Percentiles rank a stretch among this genome's conserved stretches.
Evolutionary conservation across 1,140 invertebrate genomes (phyloP).

Genomic region (Trachelipus rathkii): DNA sequence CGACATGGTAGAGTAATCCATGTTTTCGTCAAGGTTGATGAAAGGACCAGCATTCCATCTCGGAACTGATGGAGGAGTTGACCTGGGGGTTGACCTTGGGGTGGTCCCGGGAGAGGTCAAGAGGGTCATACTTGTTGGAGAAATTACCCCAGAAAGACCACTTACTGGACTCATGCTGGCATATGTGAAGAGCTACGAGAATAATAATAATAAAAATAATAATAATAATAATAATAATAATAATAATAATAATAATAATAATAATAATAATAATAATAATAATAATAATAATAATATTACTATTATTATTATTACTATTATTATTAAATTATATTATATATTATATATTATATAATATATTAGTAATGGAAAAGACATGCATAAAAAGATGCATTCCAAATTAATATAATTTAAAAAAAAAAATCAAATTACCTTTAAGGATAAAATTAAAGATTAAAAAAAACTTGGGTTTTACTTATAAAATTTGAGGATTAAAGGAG

Average conservation of each 20-base stretch:
- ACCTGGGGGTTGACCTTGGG: slow-evolving; percentile 61
- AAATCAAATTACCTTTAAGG: too few relatives aligned
- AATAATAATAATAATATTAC: not conserved
- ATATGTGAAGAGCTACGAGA: slow-evolving; percentile 79
- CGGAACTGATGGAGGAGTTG: slow-evolving; percentile 60
- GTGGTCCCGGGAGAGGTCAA: slow-evolving; percentile 75
- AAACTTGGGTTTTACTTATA: too few relatives aligned
- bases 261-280: not conserved
- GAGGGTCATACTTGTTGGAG: slow-evolving; percentile 80
- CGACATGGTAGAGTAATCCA: slow-evolving; percentile 83
- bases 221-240: slow-evolving; percentile 10
- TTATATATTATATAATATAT: too few relatives aligned
- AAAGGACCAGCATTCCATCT: slow-evolving; percentile 74
- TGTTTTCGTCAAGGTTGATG: slow-evolving; percentile 76
- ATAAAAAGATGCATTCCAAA: too few relatives aligned
- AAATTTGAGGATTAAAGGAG: too few relatives aligned
- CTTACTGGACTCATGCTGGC: slow-evolving; percentile 67
- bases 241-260: slow-evolving; percentile 3
- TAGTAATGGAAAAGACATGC: not conserved
- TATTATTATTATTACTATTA: too few relatives aligned
- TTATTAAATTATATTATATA: too few relatives aligned
- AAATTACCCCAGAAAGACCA: slow-evolving; percentile 73
- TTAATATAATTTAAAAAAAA: too few relatives aligned
- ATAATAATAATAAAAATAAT: slow-evolving; percentile 33
- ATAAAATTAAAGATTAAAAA: too few relatives aligned